A percentile compares a stretch with the other conserved stretches of the same genome.
These are phyloP conservation scores for Paracentrotus lividus DNA, from an alignment of 53 echinoderm and acorn worm species.

Conservation along the genomic window DNA sequence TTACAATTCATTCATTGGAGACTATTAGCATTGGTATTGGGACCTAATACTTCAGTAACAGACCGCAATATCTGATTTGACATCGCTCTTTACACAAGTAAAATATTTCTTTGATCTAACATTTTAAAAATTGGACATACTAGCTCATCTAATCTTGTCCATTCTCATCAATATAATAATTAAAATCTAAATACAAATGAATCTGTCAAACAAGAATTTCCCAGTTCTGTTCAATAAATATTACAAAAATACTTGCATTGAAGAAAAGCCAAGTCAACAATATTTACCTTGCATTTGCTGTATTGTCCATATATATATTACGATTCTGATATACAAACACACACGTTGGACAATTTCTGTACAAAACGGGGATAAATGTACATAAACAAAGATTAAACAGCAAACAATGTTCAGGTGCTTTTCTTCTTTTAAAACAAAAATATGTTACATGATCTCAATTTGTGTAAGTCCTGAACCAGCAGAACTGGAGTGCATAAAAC, in stretches of 20 bases:
- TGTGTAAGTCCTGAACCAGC: slow-evolving; percentile 38
- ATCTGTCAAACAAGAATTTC: background rate
- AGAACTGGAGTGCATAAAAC: slow-evolving; percentile 5
- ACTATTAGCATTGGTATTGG: background rate
- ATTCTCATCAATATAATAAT: background rate
- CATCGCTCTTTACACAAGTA: slow-evolving; percentile 20
- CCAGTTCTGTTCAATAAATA: slow-evolving; percentile 46
- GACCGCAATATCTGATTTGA: background rate
- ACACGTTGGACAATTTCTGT: slow-evolving; percentile 12
- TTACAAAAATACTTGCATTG: slow-evolving; percentile 12
- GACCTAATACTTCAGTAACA: background rate
- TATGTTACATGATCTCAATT: slow-evolving; percentile 18
- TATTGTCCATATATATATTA: slow-evolving; percentile 59
- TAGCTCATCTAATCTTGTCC: background rate
- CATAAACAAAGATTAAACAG: background rate
- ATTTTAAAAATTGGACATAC: background rate
- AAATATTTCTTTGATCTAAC: background rate
- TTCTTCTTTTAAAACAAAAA: background rate
- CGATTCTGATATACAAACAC: slow-evolving; percentile 51
- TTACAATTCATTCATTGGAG: background rate
- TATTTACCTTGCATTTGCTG: slow-evolving; percentile 29
- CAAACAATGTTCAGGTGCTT: background rate
- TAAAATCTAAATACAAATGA: background rate
- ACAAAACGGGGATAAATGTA: slow-evolving; percentile 27
- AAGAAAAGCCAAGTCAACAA: slow-evolving; percentile 25